Evolutionary conservation across 2,113 vertebrate genomes (phyloP).

Genomic region (Barbus barbus): DNA sequence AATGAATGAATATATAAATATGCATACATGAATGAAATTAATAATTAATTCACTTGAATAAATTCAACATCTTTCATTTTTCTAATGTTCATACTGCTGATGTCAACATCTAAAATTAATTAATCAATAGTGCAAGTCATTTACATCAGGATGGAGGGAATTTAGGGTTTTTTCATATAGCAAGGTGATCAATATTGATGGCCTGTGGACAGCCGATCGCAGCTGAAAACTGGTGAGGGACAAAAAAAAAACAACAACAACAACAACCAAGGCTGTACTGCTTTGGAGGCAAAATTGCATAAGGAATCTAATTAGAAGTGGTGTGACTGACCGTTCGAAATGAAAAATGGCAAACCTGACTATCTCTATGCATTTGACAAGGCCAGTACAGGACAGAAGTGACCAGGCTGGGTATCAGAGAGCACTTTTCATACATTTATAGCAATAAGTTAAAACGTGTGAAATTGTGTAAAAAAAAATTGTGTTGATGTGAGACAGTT

Average conservation of each 20-base stretch:
- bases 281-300: conserved; percentile 36
- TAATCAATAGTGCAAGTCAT: not conserved
- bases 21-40: conserved; percentile 24
- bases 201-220: not conserved
- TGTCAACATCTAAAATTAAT: conserved; percentile 7
- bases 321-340: conserved; percentile 32
- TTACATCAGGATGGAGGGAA: not conserved
- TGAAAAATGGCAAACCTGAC: conserved; percentile 14
- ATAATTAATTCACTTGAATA: conserved; percentile 24
- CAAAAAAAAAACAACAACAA: not conserved
- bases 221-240: conserved; percentile 5
- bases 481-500: not conserved
- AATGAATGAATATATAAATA: conserved; percentile 27
- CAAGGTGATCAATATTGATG: not conserved
- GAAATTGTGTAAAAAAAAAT: not conserved
- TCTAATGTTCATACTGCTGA: conserved; percentile 1
- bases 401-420: conserved; percentile 39
- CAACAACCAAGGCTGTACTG: conserved; percentile 12
- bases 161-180: not conserved
- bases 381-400: conserved; percentile 16
- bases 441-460: not conserved
- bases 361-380: conserved; percentile 27
- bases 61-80: not conserved
- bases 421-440: not conserved
- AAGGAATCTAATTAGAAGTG: conserved; percentile 48